These are phyloP conservation scores for Phengaris arion DNA, from an alignment of 2,888 invertebrate genomes.

Conservation along the genomic window DNA sequence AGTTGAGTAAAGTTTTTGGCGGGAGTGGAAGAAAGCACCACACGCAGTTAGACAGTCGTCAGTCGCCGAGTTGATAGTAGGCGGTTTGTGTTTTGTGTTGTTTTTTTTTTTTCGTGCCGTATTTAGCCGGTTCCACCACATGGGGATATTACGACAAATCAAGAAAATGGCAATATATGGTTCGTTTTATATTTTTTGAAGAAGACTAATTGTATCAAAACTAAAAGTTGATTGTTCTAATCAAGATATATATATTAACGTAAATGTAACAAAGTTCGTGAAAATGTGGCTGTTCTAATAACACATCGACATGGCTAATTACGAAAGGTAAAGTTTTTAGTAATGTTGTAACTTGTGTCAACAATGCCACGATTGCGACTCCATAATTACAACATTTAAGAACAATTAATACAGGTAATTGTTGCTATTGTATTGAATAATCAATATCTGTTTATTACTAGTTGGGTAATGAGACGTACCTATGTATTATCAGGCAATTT, in stretches of 20 bases:
- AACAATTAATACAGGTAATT: not conserved
- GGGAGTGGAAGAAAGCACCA: constrained; percentile 59
- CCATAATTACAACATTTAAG: not conserved
- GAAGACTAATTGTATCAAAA: not conserved
- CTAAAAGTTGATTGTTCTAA: not conserved
- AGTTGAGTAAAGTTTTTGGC: constrained; percentile 44
- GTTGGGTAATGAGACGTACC: not conserved
- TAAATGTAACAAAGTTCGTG: not conserved
- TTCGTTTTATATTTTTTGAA: constrained; percentile 45
- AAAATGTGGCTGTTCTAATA: not conserved
- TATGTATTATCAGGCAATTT: too few relatives aligned
- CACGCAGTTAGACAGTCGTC: constrained; percentile 31
- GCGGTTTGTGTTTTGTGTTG: constrained; percentile 24
- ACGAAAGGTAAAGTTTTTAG: constrained; percentile 6
- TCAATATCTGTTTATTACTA: not conserved
- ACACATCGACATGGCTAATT: not conserved
- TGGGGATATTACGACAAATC: constrained; percentile 73
- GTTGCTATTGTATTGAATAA: not conserved
- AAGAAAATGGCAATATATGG: constrained; percentile 68
- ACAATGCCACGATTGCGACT: not conserved
- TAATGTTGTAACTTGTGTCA: constrained; percentile 11
- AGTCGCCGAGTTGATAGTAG: constrained; percentile 27
- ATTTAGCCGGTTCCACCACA: constrained; percentile 38
- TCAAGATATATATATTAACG: not conserved
- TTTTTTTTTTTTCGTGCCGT: constrained; percentile 9